Evolutionary conservation across 2,113 vertebrate genomes (phyloP), one percentile per base, ranked within the genome.

Genomic region (Erythrolamprus reginae): DNA sequence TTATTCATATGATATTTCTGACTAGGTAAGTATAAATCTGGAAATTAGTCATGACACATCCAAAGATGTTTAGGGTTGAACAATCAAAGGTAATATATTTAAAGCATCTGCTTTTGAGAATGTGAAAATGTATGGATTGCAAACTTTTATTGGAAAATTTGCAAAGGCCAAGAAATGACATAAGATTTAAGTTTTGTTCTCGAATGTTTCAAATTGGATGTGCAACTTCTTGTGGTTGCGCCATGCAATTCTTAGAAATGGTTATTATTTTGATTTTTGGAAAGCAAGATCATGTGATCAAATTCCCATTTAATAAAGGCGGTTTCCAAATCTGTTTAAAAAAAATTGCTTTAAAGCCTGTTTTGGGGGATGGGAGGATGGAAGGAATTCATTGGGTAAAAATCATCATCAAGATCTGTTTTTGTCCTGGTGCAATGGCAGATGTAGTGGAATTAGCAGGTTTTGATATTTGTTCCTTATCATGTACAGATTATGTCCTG

Each of bases 11-110:
- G 96, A 94, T 95, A 96, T 94, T 97, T 93, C 96, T 94, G 91
- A 82, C 53, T 82, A 91, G 45, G 65, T 82, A 95, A 96, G 94
- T 97, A 97, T 97, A 97, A 96, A 97, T 95, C 96, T 97, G 96
- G 94, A 95, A 93, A 96, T 96, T 95, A 96, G 95, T 92, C 95
- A 95, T 94, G 95, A 93, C 93, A 38, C 28, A 94, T 97, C 95
- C 92, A 92, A 95, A 94, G 91, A 95, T 92, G 15, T 93, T 93
- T 93, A 91, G 94, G 95, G 92, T 95, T 93, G 89, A 95, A 94
- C 58, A 94, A 92, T 96, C 95, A 96, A 95, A 93, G 93, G 94
- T 94, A 96, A 97, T 92, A 95, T 95, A 93, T n/a, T 96, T 95
- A 92, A 90, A 48, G 58, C 28, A 33, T 61, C 42, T 19, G 13